These are phyloP conservation scores for Silurus aristotelis DNA, from an alignment of 2,797 vertebrate species.

Conservation along the genomic window DNA sequence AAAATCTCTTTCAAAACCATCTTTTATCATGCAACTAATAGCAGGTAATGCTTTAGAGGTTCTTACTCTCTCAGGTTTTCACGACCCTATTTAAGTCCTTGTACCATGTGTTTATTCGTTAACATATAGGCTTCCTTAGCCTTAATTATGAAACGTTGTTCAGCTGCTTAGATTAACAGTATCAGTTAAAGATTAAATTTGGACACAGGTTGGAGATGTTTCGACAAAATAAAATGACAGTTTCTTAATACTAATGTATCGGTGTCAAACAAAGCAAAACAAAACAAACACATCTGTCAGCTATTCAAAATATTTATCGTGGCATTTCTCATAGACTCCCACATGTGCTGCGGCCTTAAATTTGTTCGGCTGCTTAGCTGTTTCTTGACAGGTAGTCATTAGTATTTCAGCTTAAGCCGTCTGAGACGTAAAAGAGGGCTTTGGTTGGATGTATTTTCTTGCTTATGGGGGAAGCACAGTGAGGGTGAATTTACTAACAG, in stretches of 20 bases:
- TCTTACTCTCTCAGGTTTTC: conserved; percentile 4
- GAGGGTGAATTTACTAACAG: conserved; percentile 42
- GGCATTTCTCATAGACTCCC: conserved; percentile 7
- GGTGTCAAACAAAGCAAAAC: no score
- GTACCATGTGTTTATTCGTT: neutral
- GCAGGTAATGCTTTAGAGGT: conserved; percentile 25
- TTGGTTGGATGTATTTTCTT: conserved; percentile 30
- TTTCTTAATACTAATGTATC: no score
- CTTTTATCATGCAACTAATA: conserved; percentile 41
- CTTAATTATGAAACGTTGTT: conserved; percentile 8
- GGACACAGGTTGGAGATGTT: neutral
- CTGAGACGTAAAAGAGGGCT: conserved; percentile 54
- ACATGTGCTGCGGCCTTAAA: conserved; percentile 19
- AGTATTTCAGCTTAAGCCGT: conserved; percentile 50
- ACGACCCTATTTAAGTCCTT: neutral
- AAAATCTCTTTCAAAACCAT: conserved; percentile 29
- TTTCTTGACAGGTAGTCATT: conserved; percentile 50
- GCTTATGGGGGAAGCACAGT: conserved; percentile 30
- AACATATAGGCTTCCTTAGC: no score
- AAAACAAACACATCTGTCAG: neutral
- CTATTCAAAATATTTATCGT: conserved; percentile 16
- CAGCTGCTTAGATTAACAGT: neutral
- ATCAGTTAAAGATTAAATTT: neutral
- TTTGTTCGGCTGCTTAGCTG: conserved; percentile 33
- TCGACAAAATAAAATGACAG: neutral